Evolutionary conservation across 2,113 vertebrate species (phyloP).

Genomic region (Laticauda laticaudata): DNA sequence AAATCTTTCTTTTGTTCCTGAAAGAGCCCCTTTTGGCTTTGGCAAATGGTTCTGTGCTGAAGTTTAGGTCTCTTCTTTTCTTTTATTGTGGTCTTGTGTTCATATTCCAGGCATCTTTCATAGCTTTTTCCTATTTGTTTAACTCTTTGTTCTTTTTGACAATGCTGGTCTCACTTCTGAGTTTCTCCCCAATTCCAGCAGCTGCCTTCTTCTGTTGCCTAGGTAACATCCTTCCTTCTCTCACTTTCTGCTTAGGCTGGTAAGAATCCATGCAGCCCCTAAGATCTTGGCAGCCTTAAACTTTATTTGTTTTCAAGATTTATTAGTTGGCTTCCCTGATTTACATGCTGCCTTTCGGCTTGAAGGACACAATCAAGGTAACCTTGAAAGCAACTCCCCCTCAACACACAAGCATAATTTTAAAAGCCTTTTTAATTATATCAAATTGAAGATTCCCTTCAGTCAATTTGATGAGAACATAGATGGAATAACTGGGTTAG

Average conservation of each 20-base stretch:
- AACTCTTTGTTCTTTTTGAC: neutral
- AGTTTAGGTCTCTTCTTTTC: neutral
- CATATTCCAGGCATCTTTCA: neutral
- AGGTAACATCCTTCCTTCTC: neutral
- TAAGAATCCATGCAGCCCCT: neutral
- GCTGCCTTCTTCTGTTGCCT: neutral
- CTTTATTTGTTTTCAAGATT: neutral
- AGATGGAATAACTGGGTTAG: neutral
- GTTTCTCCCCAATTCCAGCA: neutral
- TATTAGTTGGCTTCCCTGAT: neutral
- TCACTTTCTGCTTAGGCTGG: neutral
- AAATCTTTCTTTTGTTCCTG: neutral
- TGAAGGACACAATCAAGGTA: neutral
- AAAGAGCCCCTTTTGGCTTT: neutral
- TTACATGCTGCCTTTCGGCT: neutral
- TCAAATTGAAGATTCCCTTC: neutral
- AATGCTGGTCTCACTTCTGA: neutral
- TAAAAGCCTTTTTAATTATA: neutral
- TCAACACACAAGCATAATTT: neutral
- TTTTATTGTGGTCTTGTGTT: neutral
- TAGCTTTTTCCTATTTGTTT: neutral
- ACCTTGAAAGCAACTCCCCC: neutral
- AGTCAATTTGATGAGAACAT: neutral
- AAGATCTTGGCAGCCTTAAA: neutral
- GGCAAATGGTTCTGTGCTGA: neutral